Conservation (phyloP, 1,140 invertebrate genomes). For the Drosophila baimaii region DNA sequence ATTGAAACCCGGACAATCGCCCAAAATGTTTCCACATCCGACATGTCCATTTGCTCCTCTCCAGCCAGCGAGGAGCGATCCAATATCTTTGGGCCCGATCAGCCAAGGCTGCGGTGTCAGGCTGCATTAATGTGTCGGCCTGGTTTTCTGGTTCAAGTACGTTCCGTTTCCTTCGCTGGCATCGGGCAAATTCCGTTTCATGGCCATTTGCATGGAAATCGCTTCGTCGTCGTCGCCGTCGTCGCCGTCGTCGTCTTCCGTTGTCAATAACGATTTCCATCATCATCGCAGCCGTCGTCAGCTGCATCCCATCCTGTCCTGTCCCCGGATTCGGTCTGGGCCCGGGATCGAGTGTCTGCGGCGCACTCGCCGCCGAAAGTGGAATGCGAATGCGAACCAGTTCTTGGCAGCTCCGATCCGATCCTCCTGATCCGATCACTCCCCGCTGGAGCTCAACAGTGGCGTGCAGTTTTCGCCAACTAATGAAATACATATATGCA, state of each 20-base stretch:
- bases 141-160: constrained; percentile 82
- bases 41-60: constrained; percentile 65
- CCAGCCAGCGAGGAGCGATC: not conserved
- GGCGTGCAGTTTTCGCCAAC: constrained; percentile 77
- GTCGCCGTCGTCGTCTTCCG: constrained; percentile 68
- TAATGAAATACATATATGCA: constrained; percentile 82
- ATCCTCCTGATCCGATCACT: constrained; percentile 26
- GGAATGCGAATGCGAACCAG: constrained; percentile 69
- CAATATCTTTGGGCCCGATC: constrained; percentile 56
- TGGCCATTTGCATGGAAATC: constrained; percentile 82
- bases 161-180: constrained; percentile 69
- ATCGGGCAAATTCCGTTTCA: constrained; percentile 75
- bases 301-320: constrained; percentile 62
- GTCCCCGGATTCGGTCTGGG: constrained; percentile 32
- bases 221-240: constrained; percentile 33
- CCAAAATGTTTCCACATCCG: constrained; percentile 48
- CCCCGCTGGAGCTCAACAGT: constrained; percentile 26
- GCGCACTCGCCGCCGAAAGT: constrained; percentile 58
- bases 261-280: constrained; percentile 83
- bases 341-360: constrained; percentile 42
- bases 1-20: constrained; percentile 65
- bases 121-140: constrained; percentile 80
- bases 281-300: constrained; percentile 47
- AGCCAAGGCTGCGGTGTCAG: constrained; percentile 77
- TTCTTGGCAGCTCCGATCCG: constrained; percentile 40